Conservation (phyloP, 2,888 invertebrate species). For the Xiphydria camelus region DNA sequence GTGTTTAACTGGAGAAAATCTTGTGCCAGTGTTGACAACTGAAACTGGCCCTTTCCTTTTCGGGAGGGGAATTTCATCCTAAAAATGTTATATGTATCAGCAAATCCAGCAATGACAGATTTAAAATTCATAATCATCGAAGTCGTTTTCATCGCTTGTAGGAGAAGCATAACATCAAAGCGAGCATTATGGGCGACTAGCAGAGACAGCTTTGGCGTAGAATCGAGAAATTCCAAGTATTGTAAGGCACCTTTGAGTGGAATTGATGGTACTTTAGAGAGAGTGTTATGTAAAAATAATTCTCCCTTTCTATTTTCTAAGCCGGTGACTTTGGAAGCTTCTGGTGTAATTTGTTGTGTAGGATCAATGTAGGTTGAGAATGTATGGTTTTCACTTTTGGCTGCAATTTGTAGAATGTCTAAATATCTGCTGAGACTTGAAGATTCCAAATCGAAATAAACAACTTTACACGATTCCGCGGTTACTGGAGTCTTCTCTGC, state of each 20-base stretch:
- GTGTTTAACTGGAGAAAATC: constrained; percentile 11
- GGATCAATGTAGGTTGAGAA: constrained; percentile 16
- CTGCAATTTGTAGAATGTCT: constrained; percentile 18
- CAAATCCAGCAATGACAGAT: constrained; percentile 14
- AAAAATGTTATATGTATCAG: constrained; percentile 13
- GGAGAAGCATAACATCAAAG: constrained; percentile 13
- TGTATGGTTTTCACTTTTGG: constrained; percentile 1
- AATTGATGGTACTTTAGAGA: constrained; percentile 2
- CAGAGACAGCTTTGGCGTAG: constrained; percentile 7
- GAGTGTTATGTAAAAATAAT: constrained; percentile 1
- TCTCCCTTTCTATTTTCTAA: constrained; percentile 7
- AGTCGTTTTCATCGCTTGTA: constrained; percentile 13
- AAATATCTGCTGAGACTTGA: constrained; percentile 8
- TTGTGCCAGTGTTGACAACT: constrained; percentile 7
- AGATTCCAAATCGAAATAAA: constrained; percentile 19
- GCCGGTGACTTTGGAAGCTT: constrained; percentile 9
- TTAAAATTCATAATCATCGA: constrained; percentile 9
- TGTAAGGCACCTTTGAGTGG: constrained; percentile 1
- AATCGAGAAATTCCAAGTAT: constrained; percentile 14
- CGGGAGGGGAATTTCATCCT: constrained; percentile 11
- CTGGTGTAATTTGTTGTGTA: constrained; percentile 4
- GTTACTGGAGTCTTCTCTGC: background rate
- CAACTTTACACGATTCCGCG: background rate
- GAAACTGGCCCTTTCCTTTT: constrained; percentile 13
- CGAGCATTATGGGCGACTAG: constrained; percentile 17